Conservation (phyloP, 2,113 vertebrate genomes). For the rat (Rattus norvegicus) region GRCr8 NC_086021.1:154027001-154027500, state of each 20-base stretch:
- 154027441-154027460: background rate
- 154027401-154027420: background rate
- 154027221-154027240: conserved; percentile 73
- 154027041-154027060: background rate
- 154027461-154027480: background rate
- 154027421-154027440: background rate
- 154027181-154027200: conserved; percentile 76
- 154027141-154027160: conserved; percentile 63
- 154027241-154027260: conserved; percentile 69
- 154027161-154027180: conserved; percentile 67
- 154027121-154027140: conserved; percentile 57
- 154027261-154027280: conserved; percentile 65
- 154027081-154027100: conserved; percentile 23
- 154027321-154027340: conserved; percentile 75
- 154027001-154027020: conserved; percentile 3
- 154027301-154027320: conserved; percentile 69
- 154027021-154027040: background rate
- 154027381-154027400: background rate
- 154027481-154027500: background rate
- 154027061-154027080: background rate
- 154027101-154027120: conserved; percentile 64
- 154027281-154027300: conserved; percentile 58
- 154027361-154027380: conserved; percentile 46
- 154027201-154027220: conserved; percentile 74
- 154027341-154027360: conserved; percentile 61